phyloP scores from a whole-genome alignment of 2,888 invertebrate genomes.

The Ochlodes sylvanus region DNA sequence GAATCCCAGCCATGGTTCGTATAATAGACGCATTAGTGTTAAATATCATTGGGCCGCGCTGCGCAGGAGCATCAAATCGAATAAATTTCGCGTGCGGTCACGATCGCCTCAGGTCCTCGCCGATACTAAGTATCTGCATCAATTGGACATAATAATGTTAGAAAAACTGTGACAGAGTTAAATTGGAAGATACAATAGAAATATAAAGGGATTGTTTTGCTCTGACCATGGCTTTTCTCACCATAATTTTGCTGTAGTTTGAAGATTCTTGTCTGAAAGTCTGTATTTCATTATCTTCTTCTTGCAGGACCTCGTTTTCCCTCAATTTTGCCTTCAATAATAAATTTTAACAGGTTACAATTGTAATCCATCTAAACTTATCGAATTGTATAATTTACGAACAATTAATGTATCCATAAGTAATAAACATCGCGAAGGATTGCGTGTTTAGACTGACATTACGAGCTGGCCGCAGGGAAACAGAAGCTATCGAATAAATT shows the following conservation, averaged over 20 bases:
- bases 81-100: conserved; percentile 66
- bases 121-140: conserved; percentile 23
- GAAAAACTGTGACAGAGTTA: conserved; percentile 18
- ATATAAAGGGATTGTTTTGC: too few species aligned
- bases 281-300: too few species aligned
- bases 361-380: too few species aligned
- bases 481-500: conserved; percentile 71
- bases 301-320: too few species aligned
- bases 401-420: background rate
- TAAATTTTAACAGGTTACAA: too few species aligned
- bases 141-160: conserved; percentile 29
- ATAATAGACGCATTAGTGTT: conserved; percentile 33
- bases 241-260: too few species aligned
- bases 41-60: conserved; percentile 51
- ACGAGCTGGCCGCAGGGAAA: conserved; percentile 54
- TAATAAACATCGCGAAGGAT: conserved; percentile 1
- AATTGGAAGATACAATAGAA: conserved; percentile 34
- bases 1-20: conserved; percentile 9
- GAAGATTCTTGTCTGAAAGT: too few species aligned
- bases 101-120: conserved; percentile 55
- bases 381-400: too few species aligned
- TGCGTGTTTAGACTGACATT: conserved; percentile 61
- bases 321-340: too few species aligned
- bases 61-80: conserved; percentile 59
- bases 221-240: too few species aligned